Percentiles rank a stretch among this genome's conserved stretches.
These are phyloP conservation scores for Drosophila prosaltans DNA, from an alignment of 1,140 invertebrate species.

Conservation along the genomic window DNA sequence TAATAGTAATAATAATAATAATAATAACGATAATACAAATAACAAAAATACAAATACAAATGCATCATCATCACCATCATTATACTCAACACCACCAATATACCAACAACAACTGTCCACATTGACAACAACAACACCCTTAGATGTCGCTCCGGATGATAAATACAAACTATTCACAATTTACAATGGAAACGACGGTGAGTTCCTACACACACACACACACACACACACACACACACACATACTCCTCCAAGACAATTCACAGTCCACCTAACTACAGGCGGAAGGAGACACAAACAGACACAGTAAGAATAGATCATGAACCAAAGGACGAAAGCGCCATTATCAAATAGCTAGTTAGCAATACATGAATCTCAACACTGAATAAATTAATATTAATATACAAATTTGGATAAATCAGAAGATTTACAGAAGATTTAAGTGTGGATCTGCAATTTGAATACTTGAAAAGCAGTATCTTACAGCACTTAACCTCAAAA, in stretches of 20 bases:
- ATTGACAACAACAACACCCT: conserved; percentile 74
- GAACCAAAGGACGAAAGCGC: background rate
- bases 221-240: background rate
- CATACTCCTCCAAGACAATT: background rate
- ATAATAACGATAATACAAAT: conserved; percentile 35
- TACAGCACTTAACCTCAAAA: no score
- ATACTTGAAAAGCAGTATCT: no score
- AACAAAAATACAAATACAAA: conserved; percentile 58
- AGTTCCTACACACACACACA: conserved; percentile 40
- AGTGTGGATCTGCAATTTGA: no score
- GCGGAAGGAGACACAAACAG: background rate
- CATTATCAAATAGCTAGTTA: no score
- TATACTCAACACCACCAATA: conserved; percentile 69
- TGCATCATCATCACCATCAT: conserved; percentile 69
- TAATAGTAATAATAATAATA: conserved; percentile 48
- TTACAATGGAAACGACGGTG: conserved; percentile 83
- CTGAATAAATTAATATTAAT: no score
- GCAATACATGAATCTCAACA: no score
- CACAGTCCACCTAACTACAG: background rate
- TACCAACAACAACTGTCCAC: conserved; percentile 74
- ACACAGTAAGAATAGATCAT: background rate
- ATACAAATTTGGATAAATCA: no score
- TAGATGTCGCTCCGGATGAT: conserved; percentile 74
- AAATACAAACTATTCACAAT: conserved; percentile 83
- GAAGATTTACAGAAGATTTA: no score